These are phyloP conservation scores for Pectinophora gossypiella DNA, from an alignment of 1,140 invertebrate species.

Conservation along the genomic window DNA sequence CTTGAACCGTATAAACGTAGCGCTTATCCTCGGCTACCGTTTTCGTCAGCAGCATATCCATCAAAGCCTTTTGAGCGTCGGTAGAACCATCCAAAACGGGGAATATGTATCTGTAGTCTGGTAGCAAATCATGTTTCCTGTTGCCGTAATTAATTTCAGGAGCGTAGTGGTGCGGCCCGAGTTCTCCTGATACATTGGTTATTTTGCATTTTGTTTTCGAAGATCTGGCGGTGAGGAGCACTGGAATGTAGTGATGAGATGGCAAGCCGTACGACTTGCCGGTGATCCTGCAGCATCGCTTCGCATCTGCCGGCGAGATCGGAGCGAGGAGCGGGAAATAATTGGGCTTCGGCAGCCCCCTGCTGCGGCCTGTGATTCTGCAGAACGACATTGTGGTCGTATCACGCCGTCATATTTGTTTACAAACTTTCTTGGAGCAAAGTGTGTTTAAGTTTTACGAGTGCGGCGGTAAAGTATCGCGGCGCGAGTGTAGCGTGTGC, in stretches of 20 bases:
- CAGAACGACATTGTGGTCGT: constrained; percentile 80
- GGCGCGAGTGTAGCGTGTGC: constrained; percentile 37
- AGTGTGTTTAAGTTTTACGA: constrained; percentile 33
- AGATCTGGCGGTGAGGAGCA: constrained; percentile 78
- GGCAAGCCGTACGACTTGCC: constrained; percentile 86
- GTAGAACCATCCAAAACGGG: constrained; percentile 80
- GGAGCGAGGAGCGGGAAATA: constrained; percentile 89
- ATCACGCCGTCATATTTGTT: constrained; percentile 63
- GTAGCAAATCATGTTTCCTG: constrained; percentile 79
- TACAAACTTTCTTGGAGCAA: constrained; percentile 33
- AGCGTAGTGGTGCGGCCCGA: constrained; percentile 76
- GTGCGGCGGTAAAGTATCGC: constrained; percentile 19
- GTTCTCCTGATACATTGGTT: constrained; percentile 77
- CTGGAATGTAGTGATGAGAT: constrained; percentile 87
- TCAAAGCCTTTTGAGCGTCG: constrained; percentile 78
- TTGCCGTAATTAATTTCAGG: constrained; percentile 78
- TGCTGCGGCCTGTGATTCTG: constrained; percentile 87
- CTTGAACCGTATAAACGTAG: constrained; percentile 86
- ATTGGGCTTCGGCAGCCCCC: constrained; percentile 87
- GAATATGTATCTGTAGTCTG: constrained; percentile 85
- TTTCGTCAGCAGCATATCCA: constrained; percentile 79
- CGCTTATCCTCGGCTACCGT: constrained; percentile 77
- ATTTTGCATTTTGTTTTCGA: constrained; percentile 79
- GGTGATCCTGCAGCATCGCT: constrained; percentile 87
- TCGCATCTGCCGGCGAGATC: constrained; percentile 87